A percentile compares a stretch with the other conserved stretches of the same genome.
Evolutionary conservation across 2,888 invertebrate species (phyloP).

Genomic region (Patella pellucida): DNA sequence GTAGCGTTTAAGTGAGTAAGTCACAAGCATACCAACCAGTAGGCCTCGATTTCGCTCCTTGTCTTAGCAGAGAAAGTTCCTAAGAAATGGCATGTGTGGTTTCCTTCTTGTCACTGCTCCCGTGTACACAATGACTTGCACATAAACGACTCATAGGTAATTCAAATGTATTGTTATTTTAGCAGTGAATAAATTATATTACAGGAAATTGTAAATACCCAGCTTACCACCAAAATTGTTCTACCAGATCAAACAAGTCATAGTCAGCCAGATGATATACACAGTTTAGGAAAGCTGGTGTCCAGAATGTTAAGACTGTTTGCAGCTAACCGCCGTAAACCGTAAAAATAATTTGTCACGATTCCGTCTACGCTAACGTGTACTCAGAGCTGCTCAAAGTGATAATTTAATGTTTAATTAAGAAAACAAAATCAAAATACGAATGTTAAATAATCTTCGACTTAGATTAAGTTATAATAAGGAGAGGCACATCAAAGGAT

Average conservation of each 20-base stretch:
- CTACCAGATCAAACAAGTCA: not conserved
- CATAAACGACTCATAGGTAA: too few relatives aligned
- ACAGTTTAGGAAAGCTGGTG: not conserved
- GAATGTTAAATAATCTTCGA: too few relatives aligned
- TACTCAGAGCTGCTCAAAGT: too few relatives aligned
- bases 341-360: too few relatives aligned
- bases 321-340: not conserved
- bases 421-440: too few relatives aligned
- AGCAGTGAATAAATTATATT: not conserved
- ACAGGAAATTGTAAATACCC: not conserved
- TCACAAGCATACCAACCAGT: not conserved
- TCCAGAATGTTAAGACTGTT: not conserved
- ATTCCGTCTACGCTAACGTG: too few relatives aligned
- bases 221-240: not conserved
- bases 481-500: too few relatives aligned
- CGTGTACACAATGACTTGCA: not conserved
- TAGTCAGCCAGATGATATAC: not conserved
- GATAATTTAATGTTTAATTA: too few relatives aligned
- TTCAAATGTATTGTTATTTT: not conserved
- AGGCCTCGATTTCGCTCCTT: not conserved
- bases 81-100: not conserved
- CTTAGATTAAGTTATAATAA: too few relatives aligned
- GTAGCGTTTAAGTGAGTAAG: too few relatives aligned
- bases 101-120: not conserved
- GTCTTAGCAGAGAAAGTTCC: not conserved